Evolutionary conservation across 1,140 invertebrate species (phyloP), one percentile per base, ranked within the genome.

Genomic region (Penaeus indicus): DNA sequence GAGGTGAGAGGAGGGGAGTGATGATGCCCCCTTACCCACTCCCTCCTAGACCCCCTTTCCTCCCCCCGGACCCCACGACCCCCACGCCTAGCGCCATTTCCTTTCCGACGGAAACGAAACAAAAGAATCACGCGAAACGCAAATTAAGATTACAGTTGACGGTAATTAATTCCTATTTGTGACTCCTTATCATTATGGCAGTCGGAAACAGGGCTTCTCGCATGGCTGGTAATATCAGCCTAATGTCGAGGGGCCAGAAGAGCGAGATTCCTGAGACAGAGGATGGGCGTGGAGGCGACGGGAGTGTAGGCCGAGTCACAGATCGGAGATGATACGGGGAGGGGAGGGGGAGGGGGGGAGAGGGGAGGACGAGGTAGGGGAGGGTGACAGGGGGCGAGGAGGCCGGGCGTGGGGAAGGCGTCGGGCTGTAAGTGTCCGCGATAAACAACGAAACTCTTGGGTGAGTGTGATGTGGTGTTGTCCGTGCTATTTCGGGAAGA

Each of bases 151-250:
- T 83, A 67, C 69, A 47, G 67, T 69, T 67, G 63, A 77, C 32
- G 82, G 87, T 89, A 89, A 89, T 89, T 85, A 89, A 89, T 89
- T 84, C 82, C 60, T 89, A 84, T 89, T 89, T 89, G 83, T 81
- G 87, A 89, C 87, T 84, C 77, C 83, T 84, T 84, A 89, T 89
- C 83, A 80, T 80, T 67, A 32, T 64, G 86, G 61, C 69, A 42
- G 16, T 42, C 63, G 80, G 69, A 61, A 54, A 62, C 21, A 32
- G 67, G 4, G 42, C 21, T 11, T 16, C 47, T 25, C 47, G 67
- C 27, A 27, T 8, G 67, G 0, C 54, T 11, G 63, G 77, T 25
- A 82, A 27, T 47, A 8, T 19, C 85, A 79, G 21, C 62, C 64
- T 60, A 72, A 19, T 54, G 85, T 0, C 13, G 11, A 7, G 32